Conservation (phyloP, 2,888 invertebrate species). For the Drepanosiphum platanoidis region DNA sequence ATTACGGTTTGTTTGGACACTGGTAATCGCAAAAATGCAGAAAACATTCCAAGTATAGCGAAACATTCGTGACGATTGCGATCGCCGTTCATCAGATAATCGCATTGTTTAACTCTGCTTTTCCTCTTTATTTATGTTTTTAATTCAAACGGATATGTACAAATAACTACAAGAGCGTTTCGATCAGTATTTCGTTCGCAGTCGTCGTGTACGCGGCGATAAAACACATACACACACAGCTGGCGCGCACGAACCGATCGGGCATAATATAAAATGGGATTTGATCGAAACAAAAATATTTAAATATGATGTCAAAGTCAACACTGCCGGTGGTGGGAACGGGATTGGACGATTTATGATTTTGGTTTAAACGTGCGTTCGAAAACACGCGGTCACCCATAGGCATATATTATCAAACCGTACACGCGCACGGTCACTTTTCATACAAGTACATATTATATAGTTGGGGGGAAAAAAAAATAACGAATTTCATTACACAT, state of each 20-base stretch:
- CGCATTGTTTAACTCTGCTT: neutral
- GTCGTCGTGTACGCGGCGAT: too few species aligned
- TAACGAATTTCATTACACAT: slow-evolving; percentile 28
- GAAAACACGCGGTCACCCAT: neutral
- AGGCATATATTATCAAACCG: neutral
- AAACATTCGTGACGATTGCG: neutral
- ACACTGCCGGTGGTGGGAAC: neutral
- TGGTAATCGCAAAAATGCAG: neutral
- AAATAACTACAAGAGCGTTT: neutral
- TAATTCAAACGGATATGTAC: too few species aligned
- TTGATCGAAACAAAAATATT: slow-evolving; percentile 23
- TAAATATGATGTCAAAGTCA: slow-evolving; percentile 18
- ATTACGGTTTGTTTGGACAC: neutral
- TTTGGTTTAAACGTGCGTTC: slow-evolving; percentile 14
- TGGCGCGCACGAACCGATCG: too few species aligned
- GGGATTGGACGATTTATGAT: slow-evolving; percentile 39
- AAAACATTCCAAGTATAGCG: neutral
- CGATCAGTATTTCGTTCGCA: too few species aligned
- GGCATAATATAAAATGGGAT: too few species aligned
- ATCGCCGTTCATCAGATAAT: neutral
- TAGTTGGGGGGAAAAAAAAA: neutral
- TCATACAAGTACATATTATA: neutral
- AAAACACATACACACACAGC: too few species aligned
- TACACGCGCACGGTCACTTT: neutral
- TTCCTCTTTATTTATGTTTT: neutral